Percentiles rank a stretch among this genome's conserved stretches.
Conservation (phyloP, 2,797 vertebrate species). For the Dryobates pubescens region DNA sequence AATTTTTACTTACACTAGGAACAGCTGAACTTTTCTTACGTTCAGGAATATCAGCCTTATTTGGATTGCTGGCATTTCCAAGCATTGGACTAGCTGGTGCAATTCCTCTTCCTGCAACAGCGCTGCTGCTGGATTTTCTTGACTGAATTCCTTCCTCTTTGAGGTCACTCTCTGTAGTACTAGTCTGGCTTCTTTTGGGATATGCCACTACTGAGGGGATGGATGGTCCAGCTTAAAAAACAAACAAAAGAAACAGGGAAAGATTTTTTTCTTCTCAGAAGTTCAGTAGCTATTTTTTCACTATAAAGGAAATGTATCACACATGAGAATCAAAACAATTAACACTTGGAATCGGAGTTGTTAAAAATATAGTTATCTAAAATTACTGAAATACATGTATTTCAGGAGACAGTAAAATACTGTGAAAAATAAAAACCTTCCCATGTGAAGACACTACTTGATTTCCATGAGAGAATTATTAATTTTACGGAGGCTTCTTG, state of each 20-base stretch:
- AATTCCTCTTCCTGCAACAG: slow-evolving; percentile 83
- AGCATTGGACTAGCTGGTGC: slow-evolving; percentile 92
- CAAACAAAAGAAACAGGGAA: background rate
- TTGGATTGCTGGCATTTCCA: slow-evolving; percentile 96
- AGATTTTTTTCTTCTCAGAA: slow-evolving; percentile 26
- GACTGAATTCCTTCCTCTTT: slow-evolving; percentile 90
- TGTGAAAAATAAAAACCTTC: background rate
- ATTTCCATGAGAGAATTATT: background rate
- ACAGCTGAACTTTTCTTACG: slow-evolving; percentile 90
- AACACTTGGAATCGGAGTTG: background rate
- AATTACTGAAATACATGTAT: background rate
- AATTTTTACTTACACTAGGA: slow-evolving; percentile 87
- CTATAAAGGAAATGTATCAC: background rate
- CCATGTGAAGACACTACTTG: background rate
- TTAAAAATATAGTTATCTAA: background rate
- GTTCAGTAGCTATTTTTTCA: background rate
- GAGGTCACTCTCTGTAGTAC: slow-evolving; percentile 85
- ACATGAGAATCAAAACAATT: background rate
- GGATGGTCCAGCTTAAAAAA: slow-evolving; percentile 87
- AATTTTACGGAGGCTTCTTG: background rate
- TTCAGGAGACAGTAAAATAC: background rate
- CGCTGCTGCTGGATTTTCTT: slow-evolving; percentile 84
- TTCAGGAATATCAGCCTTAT: slow-evolving; percentile 98
- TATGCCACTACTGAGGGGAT: slow-evolving; percentile 86
- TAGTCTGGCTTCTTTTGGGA: slow-evolving; percentile 93